Conservation (phyloP, 92 coral and sea anemone genomes). For the Epizoanthus illoricatus region DNA sequence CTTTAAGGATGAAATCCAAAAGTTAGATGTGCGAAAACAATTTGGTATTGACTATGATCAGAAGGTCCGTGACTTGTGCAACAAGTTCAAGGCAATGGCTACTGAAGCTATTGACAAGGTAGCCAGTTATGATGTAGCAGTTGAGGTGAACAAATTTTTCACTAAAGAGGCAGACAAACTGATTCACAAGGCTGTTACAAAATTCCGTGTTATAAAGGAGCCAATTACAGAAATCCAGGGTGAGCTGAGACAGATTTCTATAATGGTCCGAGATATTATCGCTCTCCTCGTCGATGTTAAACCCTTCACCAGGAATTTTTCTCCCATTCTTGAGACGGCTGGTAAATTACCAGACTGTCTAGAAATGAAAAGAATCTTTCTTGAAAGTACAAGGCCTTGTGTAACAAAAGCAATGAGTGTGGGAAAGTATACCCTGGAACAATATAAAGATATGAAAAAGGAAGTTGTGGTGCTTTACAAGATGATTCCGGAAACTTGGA, state of each 20-base stretch:
- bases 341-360: conserved; percentile 85
- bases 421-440: conserved; percentile 74
- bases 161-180: conserved; percentile 76
- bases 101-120: conserved; percentile 64
- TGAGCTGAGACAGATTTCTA: conserved; percentile 67
- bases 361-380: conserved; percentile 60
- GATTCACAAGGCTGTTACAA: conserved; percentile 65
- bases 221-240: conserved; percentile 70
- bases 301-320: conserved; percentile 81
- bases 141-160: conserved; percentile 71
- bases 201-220: conserved; percentile 68
- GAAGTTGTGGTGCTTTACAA: conserved; percentile 68
- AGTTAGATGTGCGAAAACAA: conserved; percentile 70
- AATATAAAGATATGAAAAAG: conserved; percentile 86
- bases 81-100: conserved; percentile 73
- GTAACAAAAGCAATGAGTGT: conserved; percentile 70
- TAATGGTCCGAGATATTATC: conserved; percentile 70
- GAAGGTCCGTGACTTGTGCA: conserved; percentile 75
- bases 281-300: conserved; percentile 69
- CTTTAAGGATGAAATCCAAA: conserved; percentile 72
- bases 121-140: conserved; percentile 64
- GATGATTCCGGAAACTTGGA: conserved; percentile 95
- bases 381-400: conserved; percentile 76
- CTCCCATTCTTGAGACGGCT: conserved; percentile 75
- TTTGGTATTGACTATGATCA: conserved; percentile 79